Percentiles rank a stretch among this genome's conserved stretches.
phyloP scores from a whole-genome alignment of 2,797 vertebrate genomes.

The Enteromius thamalakanensis region DNA sequence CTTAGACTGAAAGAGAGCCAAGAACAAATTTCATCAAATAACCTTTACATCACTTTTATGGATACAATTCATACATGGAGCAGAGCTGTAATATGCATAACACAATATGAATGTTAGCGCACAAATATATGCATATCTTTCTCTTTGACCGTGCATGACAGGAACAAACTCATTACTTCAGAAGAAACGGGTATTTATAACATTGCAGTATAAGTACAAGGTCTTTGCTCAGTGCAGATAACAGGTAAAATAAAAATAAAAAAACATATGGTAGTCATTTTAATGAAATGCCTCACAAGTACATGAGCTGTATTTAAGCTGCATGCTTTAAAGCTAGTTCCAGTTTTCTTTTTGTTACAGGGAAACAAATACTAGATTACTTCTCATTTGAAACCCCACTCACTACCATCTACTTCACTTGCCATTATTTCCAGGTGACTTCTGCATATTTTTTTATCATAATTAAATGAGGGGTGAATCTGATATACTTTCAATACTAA shows the following conservation, averaged over 20 bases:
- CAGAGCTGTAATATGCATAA: background rate
- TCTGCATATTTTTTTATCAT: background rate
- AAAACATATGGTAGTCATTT: background rate
- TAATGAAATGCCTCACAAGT: background rate
- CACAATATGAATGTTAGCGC: background rate
- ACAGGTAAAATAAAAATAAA: background rate
- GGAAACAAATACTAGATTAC: background rate
- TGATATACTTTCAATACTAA: background rate
- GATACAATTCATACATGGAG: too few species aligned
- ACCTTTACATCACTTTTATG: conserved; percentile 1
- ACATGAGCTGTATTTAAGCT: background rate
- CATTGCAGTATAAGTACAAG: background rate
- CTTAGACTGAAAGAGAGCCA: background rate
- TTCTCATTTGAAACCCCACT: background rate
- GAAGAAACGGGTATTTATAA: background rate
- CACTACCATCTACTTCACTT: background rate
- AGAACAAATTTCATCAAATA: background rate
- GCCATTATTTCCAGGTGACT: background rate
- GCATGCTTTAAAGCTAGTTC: background rate
- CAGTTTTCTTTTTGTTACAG: background rate
- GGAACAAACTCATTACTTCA: background rate
- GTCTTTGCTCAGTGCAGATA: background rate
- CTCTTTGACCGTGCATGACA: background rate
- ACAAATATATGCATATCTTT: background rate
- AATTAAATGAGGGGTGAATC: background rate